Evolutionary conservation across 2,113 vertebrate genomes (phyloP).

Genomic region (Actinemys pallida): DNA sequence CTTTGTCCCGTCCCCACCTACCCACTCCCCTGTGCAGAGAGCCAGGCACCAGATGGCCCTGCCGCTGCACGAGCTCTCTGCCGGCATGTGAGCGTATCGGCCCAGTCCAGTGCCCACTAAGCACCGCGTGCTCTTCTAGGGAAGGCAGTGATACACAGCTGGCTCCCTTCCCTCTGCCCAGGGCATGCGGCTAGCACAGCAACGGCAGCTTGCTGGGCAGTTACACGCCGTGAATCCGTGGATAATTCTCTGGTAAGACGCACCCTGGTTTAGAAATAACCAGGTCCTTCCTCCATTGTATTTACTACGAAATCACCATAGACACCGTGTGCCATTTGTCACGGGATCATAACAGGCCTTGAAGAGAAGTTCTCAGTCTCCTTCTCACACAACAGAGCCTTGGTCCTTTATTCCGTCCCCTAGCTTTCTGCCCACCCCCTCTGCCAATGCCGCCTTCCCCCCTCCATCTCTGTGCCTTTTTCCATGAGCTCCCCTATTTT

Average conservation of each 20-base stretch:
- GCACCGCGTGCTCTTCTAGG: background rate
- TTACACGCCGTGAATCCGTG: too few species aligned
- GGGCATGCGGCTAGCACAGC: too few species aligned
- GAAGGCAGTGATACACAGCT: too few species aligned
- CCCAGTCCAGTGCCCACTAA: background rate
- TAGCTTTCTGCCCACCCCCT: background rate
- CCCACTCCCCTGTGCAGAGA: background rate
- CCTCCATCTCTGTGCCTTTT: background rate
- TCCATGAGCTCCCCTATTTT: background rate
- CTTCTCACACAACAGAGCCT: background rate
- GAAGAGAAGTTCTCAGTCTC: background rate
- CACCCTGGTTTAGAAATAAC: too few species aligned
- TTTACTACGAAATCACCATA: too few species aligned
- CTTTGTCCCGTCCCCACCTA: background rate
- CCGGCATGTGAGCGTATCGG: background rate
- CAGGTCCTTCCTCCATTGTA: background rate
- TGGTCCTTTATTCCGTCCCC: background rate
- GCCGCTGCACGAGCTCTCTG: too few species aligned
- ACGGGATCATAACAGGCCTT: background rate
- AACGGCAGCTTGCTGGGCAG: too few species aligned
- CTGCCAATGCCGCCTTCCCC: accelerated
- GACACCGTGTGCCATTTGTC: background rate
- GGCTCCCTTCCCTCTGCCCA: too few species aligned
- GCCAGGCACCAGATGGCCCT: background rate
- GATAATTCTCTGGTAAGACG: too few species aligned